phyloP scores from a whole-genome alignment of 2,113 vertebrate genomes.

The Phaethornis superciliosus region DNA sequence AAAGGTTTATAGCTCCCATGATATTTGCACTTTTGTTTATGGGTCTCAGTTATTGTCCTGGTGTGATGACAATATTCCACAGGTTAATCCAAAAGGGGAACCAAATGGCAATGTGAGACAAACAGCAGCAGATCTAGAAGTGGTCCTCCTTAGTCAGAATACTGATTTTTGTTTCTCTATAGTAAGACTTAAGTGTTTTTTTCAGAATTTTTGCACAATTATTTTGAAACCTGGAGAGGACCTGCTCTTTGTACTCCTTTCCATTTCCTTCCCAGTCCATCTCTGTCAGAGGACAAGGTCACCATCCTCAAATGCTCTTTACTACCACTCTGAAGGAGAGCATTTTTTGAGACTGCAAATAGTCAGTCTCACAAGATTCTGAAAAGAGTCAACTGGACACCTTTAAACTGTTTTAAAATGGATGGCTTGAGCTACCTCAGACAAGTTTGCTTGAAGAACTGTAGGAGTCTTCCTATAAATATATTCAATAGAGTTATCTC shows the following conservation, averaged over 20 bases:
- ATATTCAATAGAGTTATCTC: not conserved
- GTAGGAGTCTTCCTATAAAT: not conserved
- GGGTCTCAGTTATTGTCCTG: not conserved
- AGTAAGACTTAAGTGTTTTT: not conserved
- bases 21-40: not conserved
- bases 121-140: not conserved
- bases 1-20: not conserved
- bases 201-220: conserved; percentile 8
- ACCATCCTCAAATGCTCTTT: not conserved
- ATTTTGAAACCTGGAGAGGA: not conserved
- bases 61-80: not conserved
- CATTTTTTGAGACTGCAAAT: not conserved
- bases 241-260: conserved; percentile 9
- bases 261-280: conserved; percentile 11
- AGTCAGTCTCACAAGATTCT: not conserved
- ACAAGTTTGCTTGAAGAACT: not conserved
- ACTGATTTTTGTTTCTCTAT: not conserved
- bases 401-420: not conserved
- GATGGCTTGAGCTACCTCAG: not conserved
- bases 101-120: not conserved
- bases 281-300: not conserved
- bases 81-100: not conserved
- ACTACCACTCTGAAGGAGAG: not conserved
- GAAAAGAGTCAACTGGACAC: not conserved
- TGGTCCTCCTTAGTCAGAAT: not conserved